Base-by-base conservation (phyloP, 2,113 vertebrate species). In the Syrmaticus mikado region DNA sequence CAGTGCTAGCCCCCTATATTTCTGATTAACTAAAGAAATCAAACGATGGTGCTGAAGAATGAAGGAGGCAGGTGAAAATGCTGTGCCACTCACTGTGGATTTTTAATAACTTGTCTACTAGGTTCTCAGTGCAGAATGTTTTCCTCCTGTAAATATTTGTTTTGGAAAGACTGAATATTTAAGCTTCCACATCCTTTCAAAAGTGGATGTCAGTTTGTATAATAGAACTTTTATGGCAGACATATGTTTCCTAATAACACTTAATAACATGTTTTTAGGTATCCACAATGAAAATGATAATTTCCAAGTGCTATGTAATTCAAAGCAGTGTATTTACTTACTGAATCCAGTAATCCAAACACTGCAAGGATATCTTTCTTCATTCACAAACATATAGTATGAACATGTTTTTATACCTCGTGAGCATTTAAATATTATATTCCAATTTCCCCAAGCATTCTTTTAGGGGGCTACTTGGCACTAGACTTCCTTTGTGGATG, bases 181-280 rank as follows among this genome's bases (percentile, higher is more conserved):
- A 90, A 21, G 22, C 71, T 87, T 89, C 30, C 4, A 0, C 16
- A 0, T 28, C 52, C 50, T 84, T 73, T 6, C 11, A 11, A 72
- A 87, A 83, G 64, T 0, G 0, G 46, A 50, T 94, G 70, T 84
- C 65, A 67, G 64, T 95, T 90, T 30, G 32, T 67, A 45, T 85
- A 91, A 80, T 48, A 81, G 52, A 81, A 77, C n/a, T 91, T 91
- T 36, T 53, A 30, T 91, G 72, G 67, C 18, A 91, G 57, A 36
- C 10, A 3, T 32, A 60, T 43, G n/a, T 88, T 94, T 78, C 80
- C 38, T 50, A 70, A 50, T 68, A 48, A 36, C 11, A 70, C 46
- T 67, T 94, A 92, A 94, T 93, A 92, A 75, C 17, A 45, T 91
- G 75, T 66, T 92, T 92, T 81, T 81, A 82, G 81, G 61, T 86